Evolutionary conservation across 2,113 vertebrate species (phyloP).

Genomic region (Pelodiscus sinensis): DNA sequence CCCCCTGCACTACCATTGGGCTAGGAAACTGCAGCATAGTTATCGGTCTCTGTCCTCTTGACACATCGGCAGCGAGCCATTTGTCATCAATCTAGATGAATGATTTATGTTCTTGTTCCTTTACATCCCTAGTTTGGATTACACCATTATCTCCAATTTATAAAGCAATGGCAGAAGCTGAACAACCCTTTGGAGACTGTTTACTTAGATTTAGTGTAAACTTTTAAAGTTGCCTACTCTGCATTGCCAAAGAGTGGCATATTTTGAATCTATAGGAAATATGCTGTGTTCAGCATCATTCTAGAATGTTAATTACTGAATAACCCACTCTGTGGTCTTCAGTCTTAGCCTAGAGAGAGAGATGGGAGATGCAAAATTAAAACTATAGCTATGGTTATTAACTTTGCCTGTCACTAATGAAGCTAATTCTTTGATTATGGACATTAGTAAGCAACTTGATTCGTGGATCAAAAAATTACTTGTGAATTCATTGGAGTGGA

Average conservation of each 20-base stretch:
- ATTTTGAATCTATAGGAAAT: slow-evolving; percentile 41
- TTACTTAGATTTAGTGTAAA: slow-evolving; percentile 40
- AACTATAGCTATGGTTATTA: background rate
- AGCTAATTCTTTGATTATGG: slow-evolving; percentile 34
- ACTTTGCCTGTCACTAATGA: slow-evolving; percentile 21
- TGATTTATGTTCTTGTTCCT: slow-evolving; percentile 57
- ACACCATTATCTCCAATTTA: slow-evolving; percentile 28
- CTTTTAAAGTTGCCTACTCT: slow-evolving; percentile 54
- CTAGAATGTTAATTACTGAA: slow-evolving; percentile 36
- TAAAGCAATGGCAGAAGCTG: slow-evolving; percentile 47
- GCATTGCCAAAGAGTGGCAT: slow-evolving; percentile 5
- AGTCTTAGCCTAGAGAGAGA: background rate
- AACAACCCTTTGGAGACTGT: slow-evolving; percentile 36
- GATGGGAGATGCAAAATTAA: background rate
- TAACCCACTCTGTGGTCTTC: background rate
- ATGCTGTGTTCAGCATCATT: slow-evolving; percentile 29
- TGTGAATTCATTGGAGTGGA: background rate
- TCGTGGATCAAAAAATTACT: background rate
- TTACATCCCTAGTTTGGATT: slow-evolving; percentile 41
- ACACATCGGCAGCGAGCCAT: background rate
- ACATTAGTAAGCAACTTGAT: slow-evolving; percentile 1
- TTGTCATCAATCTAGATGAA: slow-evolving; percentile 35
- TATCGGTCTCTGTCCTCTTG: background rate
- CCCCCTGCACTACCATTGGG: background rate
- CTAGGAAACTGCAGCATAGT: slow-evolving; percentile 15